Evolutionary conservation across 2,888 invertebrate species (phyloP), one percentile per base, ranked within the genome.

Genomic region (Cancer borealis): DNA sequence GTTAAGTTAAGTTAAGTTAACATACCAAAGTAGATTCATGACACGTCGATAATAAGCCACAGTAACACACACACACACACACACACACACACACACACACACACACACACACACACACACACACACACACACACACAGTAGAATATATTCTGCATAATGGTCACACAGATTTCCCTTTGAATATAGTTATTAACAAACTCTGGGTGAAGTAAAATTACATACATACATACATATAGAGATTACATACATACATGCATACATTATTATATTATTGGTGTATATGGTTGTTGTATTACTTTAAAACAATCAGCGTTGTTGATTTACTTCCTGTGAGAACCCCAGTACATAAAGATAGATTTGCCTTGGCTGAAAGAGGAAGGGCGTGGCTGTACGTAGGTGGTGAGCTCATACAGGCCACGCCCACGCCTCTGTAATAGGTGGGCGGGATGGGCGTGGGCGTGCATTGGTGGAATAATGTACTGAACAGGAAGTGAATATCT

Each of bases 31-130:
- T 10, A 60, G 21, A 21, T 21, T 21, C 21, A 60, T 60, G 21
- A 21, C 5, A 60, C 60, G 17, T 60, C 17, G 21, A 60, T 60
- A 60, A 60, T 3, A 21, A 60, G 4, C 2, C 21, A 60, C 0
- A 60, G 21, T 21, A 3, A 49, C n/a, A 84, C 39, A 26, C 17
- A 26, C 14, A 84, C 39, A 30, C 17, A 45, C 87, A 87, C 87
- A 45, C 87, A 87, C n/a, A 45, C 39, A 39, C 79, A 79, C 79
- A 30, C 79, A 79, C 79, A 79, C 87, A n/a, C 87, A n/a, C 87
- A n/a, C 39, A n/a, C 87, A n/a, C 39, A n/a, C 87, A n/a, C 39
- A n/a, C 87, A n/a, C 39, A n/a, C 87, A n/a, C 39, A n/a, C 87
- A n/a, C 39, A n/a, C 87, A 49, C 49, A 49, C 3, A 3, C 49